Percentiles rank a stretch among this genome's conserved stretches.
Evolutionary conservation across 2,888 invertebrate genomes (phyloP).

Genomic region (Mongoloraphidia duomilia): DNA sequence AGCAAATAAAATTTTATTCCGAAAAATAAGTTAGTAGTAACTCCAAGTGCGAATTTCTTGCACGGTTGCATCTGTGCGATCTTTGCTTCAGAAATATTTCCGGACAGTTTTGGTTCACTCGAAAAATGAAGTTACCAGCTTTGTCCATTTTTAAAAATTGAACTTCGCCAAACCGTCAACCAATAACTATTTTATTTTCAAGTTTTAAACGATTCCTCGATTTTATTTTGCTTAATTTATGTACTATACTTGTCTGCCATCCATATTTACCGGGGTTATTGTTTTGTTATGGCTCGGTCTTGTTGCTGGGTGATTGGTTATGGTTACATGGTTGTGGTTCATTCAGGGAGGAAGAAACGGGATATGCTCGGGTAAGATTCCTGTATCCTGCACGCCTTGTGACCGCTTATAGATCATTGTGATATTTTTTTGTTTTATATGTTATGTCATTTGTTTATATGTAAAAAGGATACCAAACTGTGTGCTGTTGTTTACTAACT

Average conservation of each 20-base stretch:
- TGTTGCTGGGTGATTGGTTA: slow-evolving; percentile 4
- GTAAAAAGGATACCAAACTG: neutral
- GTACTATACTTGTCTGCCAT: neutral
- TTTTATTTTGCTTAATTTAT: neutral
- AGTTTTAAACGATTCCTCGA: neutral
- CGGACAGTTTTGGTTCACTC: no score
- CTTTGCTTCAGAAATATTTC: no score
- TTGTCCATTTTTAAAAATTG: no score
- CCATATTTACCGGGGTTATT: neutral
- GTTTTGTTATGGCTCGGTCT: neutral
- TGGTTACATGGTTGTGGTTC: slow-evolving; percentile 5
- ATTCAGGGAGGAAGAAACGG: slow-evolving; percentile 13
- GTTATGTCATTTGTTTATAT: neutral
- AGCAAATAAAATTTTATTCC: no score
- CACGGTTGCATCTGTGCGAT: no score
- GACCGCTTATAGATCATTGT: neutral
- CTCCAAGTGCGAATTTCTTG: no score
- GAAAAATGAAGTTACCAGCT: no score
- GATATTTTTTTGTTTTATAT: neutral
- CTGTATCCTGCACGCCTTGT: slow-evolving; percentile 4
- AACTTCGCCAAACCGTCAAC: no score
- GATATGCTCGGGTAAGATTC: slow-evolving; percentile 12
- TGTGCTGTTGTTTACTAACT: neutral
- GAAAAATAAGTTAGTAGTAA: no score
- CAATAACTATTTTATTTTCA: no score